Conservation (phyloP, 1,140 invertebrate genomes). For the Heliconius himera region DNA sequence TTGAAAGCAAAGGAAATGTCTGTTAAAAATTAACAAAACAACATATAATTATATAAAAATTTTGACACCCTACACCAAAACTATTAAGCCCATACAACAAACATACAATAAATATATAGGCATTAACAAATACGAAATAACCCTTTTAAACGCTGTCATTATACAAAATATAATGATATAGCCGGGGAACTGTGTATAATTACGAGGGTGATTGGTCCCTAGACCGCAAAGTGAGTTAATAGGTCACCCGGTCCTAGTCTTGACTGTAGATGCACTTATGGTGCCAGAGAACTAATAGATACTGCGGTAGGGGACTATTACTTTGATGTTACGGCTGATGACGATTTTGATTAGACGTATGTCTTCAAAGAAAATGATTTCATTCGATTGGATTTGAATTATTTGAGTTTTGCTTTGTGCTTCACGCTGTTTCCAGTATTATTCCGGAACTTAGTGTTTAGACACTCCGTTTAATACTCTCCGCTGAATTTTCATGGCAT, state of each 20-base stretch:
- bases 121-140: background rate
- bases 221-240: slow-evolving; percentile 34
- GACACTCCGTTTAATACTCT: no score
- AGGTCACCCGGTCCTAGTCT: slow-evolving; percentile 38
- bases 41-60: no score
- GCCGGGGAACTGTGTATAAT: slow-evolving; percentile 28
- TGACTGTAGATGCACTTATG: slow-evolving; percentile 28
- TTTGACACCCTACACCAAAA: no score
- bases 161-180: slow-evolving; percentile 12
- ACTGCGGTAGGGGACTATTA: background rate
- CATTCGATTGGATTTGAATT: background rate
- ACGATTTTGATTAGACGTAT: background rate
- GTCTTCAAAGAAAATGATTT: background rate
- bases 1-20: no score
- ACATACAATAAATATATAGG: background rate
- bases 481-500: background rate
- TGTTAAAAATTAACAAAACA: no score
- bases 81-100: no score
- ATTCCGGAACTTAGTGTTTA: no score
- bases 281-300: slow-evolving; percentile 14
- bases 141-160: background rate
- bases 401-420: no score
- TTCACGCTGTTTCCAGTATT: no score
- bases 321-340: background rate
- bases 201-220: slow-evolving; percentile 29